A percentile compares a stretch with the other conserved stretches of the same genome.
phyloP scores from a whole-genome alignment of 2,113 vertebrate genomes.

The Thomomys bottae region DNA sequence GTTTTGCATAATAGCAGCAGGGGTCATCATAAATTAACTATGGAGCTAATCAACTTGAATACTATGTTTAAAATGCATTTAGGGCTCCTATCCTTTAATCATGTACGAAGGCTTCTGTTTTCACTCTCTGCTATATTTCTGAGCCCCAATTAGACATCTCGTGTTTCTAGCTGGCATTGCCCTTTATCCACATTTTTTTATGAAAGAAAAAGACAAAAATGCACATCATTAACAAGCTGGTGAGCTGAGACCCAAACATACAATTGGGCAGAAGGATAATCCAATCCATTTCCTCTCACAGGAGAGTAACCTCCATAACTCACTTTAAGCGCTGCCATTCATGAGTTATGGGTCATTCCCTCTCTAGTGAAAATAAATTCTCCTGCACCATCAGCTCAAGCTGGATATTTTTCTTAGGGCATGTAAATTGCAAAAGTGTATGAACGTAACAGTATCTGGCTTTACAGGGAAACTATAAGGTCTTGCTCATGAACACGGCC shows the following conservation, averaged over 20 bases:
- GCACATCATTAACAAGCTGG: slow-evolving; percentile 84
- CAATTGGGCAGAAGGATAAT: slow-evolving; percentile 81
- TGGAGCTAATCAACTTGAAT: slow-evolving; percentile 53
- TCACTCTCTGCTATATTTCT: slow-evolving; percentile 51
- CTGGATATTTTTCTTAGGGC: slow-evolving; percentile 77
- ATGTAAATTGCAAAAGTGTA: slow-evolving; percentile 80
- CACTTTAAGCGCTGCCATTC: slow-evolving; percentile 84
- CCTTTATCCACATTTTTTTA: slow-evolving; percentile 75
- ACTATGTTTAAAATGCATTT: slow-evolving; percentile 42
- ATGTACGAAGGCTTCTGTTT: slow-evolving; percentile 44
- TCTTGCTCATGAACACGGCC: neutral
- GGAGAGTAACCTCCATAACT: slow-evolving; percentile 87
- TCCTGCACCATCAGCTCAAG: slow-evolving; percentile 68
- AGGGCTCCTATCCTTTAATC: slow-evolving; percentile 52
- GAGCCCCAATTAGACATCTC: slow-evolving; percentile 57
- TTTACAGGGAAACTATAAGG: slow-evolving; percentile 58
- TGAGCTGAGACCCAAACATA: slow-evolving; percentile 85
- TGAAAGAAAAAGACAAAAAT: slow-evolving; percentile 78
- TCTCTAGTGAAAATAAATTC: slow-evolving; percentile 87
- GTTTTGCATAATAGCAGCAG: slow-evolving; percentile 23
- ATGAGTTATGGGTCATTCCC: slow-evolving; percentile 88
- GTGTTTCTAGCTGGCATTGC: slow-evolving; percentile 64
- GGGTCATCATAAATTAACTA: slow-evolving; percentile 19
- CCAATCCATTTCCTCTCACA: slow-evolving; percentile 85
- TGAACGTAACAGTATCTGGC: slow-evolving; percentile 63